These are phyloP conservation scores for Diabrotica virgifera DNA, from an alignment of 1,140 invertebrate species.

Conservation along the genomic window DNA sequence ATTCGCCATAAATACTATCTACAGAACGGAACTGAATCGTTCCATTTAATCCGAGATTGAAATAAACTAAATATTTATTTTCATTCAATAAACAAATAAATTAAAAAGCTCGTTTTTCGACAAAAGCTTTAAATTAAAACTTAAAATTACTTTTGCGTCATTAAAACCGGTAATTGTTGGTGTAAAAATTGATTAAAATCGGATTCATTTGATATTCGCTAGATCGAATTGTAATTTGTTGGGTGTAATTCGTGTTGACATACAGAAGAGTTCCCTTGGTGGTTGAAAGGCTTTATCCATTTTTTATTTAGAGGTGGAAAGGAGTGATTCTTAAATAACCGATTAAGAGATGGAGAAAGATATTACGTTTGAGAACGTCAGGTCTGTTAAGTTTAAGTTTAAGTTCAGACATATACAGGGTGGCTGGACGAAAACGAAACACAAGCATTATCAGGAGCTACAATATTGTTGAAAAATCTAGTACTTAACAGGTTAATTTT, in stretches of 20 bases:
- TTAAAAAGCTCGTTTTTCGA: slow-evolving; percentile 34
- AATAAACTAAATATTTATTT: slow-evolving; percentile 36
- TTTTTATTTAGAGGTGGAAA: slow-evolving; percentile 3
- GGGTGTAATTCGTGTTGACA: slow-evolving; percentile 34
- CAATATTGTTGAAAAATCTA: no score
- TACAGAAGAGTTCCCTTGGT: slow-evolving; percentile 19
- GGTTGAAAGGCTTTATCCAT: not conserved
- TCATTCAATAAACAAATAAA: slow-evolving; percentile 31
- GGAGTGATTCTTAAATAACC: no score
- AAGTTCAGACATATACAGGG: no score
- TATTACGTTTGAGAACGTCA: no score
- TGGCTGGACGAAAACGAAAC: no score
- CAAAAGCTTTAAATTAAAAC: slow-evolving; percentile 34
- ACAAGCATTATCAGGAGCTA: no score
- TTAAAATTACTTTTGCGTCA: slow-evolving; percentile 37
- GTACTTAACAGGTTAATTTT: no score
- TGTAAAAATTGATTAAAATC: slow-evolving; percentile 39
- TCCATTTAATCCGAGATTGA: slow-evolving; percentile 14
- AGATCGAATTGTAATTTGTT: slow-evolving; percentile 23
- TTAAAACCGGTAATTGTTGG: slow-evolving; percentile 36
- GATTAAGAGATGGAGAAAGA: no score
- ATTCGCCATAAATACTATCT: not conserved
- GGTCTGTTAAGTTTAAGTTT: no score
- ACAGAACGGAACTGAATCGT: not conserved
- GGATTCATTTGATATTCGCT: slow-evolving; percentile 27